phyloP scores from a whole-genome alignment of 2,888 invertebrate species.

The Bombylius discolor region DNA sequence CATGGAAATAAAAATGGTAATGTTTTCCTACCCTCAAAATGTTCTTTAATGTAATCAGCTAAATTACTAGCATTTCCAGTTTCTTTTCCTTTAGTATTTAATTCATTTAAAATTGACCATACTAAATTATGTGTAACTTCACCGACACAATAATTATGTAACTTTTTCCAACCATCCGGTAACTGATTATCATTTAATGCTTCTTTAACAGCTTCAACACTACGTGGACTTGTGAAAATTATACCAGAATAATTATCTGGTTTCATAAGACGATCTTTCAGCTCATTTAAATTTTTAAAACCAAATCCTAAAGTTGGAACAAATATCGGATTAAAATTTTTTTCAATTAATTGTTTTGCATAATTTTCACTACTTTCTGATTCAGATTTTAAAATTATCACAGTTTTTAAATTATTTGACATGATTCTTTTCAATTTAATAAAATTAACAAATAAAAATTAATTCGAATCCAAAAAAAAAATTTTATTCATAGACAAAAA shows the following conservation, averaged over 20 bases:
- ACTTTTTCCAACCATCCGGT: slow-evolving; percentile 34
- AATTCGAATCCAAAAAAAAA: too few species aligned
- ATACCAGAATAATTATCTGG: slow-evolving; percentile 39
- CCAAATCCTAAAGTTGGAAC: slow-evolving; percentile 41
- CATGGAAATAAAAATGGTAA: slow-evolving; percentile 43
- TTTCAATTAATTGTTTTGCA: slow-evolving; percentile 32
- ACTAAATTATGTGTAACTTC: slow-evolving; percentile 41
- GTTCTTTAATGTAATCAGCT: slow-evolving; percentile 38
- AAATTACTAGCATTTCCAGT: slow-evolving; percentile 43
- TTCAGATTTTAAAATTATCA: slow-evolving; percentile 35
- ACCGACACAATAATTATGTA: slow-evolving; percentile 42
- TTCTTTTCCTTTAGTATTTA: slow-evolving; percentile 40
- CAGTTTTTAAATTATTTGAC: slow-evolving; percentile 18
- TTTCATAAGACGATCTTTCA: slow-evolving; percentile 35
- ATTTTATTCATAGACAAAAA: too few species aligned
- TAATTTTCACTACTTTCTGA: slow-evolving; percentile 38
- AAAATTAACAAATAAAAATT: too few species aligned
- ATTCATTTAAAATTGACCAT: slow-evolving; percentile 32
- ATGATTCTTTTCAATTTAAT: neutral
- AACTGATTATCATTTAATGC: slow-evolving; percentile 34
- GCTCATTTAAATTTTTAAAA: slow-evolving; percentile 37
- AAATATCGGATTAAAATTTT: slow-evolving; percentile 37
- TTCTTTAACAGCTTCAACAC: slow-evolving; percentile 38
- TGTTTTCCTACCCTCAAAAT: slow-evolving; percentile 34
- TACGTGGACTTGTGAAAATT: slow-evolving; percentile 44